A percentile compares a stretch with the other conserved stretches of the same genome.
Evolutionary conservation across 2,113 vertebrate genomes (phyloP).

Genomic region (Perca fluviatilis): DNA sequence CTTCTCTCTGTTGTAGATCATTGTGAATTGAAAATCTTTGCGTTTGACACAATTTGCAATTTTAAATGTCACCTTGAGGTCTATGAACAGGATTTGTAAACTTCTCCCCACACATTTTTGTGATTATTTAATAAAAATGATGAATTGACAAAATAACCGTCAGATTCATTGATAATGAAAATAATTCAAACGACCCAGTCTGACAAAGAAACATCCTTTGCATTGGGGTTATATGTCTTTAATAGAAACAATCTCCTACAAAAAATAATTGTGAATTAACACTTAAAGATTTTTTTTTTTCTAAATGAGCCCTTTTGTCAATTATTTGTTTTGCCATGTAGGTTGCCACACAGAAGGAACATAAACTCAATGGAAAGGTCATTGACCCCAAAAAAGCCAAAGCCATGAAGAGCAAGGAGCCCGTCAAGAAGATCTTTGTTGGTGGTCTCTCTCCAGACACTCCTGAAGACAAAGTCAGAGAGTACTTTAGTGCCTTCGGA

Average conservation of each 20-base stretch:
- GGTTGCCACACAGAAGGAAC: conserved; percentile 97
- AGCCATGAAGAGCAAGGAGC: conserved; percentile 99
- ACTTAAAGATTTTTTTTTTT: not conserved
- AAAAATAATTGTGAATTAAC: not conserved
- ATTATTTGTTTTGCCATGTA: conserved; percentile 60
- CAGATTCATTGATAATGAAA: not conserved
- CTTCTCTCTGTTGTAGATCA: not conserved
- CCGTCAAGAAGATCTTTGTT: conserved; percentile 99
- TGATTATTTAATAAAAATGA: not conserved
- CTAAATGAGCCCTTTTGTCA: not conserved
- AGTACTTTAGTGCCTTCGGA: conserved; percentile 96
- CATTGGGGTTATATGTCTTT: not conserved
- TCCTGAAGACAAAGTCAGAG: conserved; percentile 97
- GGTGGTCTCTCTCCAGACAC: conserved; percentile 98
- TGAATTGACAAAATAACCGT: not conserved
- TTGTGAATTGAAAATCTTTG: not conserved
- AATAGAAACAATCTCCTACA: not conserved
- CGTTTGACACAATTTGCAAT: not conserved
- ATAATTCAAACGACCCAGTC: not conserved
- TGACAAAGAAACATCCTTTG: not conserved
- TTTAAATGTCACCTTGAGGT: not conserved
- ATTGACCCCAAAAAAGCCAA: conserved; percentile 99
- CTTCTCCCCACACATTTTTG: not conserved
- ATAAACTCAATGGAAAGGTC: conserved; percentile 98
- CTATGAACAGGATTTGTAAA: not conserved